Base-by-base conservation (phyloP, 1,140 invertebrate species). In the Aricia agestis region DNA sequence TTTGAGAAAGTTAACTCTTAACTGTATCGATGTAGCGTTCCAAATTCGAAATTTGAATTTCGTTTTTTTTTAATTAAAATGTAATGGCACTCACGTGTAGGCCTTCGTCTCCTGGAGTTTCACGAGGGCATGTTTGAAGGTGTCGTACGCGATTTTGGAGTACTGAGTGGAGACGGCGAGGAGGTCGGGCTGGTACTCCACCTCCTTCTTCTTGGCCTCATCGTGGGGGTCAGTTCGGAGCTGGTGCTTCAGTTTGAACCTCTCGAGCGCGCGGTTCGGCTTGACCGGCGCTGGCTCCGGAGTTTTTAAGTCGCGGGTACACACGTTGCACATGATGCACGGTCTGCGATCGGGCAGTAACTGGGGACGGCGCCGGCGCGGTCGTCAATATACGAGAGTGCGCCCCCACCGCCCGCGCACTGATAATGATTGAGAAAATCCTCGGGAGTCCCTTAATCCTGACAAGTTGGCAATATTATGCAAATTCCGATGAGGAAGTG, bases 121-220 rank as follows among this genome's bases (percentile, higher is more conserved):
- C 11, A 78, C 79, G n/a, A 84, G 57, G 13, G 41, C 71, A 45
- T 82, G 74, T 68, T 85, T 90, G 77, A 85, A 79, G 67, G 85
- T 63, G 66, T 91, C 86, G 75, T 84, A 90, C 1, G 73, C 81
- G 10, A 88, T 17, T 75, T 90, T 90, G 57, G 86, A 83, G 74
- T 78, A 86, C 75, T 90, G 87, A 13, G 89, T 91, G 58, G 89
- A 91, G 6, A 91, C 70, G 5, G 89, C 85, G 7, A 91, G 82
- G 4, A 91, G 78, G 59, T 91, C 89, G 0, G 89, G 89, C 76
- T 91, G 89, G 77, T 91, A 91, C 2, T 80, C 89, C 66, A 91
- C 87, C 57, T 86, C 81, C 73, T 80, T 82, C 77, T 90, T 87
- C 65, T 85, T 88, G 41, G 83, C 84, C 11, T 74, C 76, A 68